phyloP scores from a whole-genome alignment of 1,140 invertebrate species.

The Drosophila gunungcola region DNA sequence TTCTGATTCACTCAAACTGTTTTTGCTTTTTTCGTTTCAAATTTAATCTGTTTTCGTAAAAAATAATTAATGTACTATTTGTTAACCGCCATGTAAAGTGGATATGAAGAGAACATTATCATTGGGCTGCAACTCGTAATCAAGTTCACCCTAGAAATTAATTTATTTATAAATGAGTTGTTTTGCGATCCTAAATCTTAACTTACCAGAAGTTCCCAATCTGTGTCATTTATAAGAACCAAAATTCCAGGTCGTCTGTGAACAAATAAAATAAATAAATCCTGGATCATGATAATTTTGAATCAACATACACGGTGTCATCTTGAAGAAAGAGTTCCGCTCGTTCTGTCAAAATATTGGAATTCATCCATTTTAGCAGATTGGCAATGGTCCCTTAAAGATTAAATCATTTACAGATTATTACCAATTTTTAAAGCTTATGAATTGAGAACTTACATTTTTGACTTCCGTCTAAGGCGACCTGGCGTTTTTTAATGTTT shows the following conservation, averaged over 20 bases:
- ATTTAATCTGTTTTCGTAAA: slow-evolving; percentile 17
- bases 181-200: too few species aligned
- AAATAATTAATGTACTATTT: slow-evolving; percentile 7
- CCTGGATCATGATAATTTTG: neutral
- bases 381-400: slow-evolving; percentile 90
- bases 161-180: neutral
- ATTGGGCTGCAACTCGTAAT: slow-evolving; percentile 86
- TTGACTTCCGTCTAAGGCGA: slow-evolving; percentile 86
- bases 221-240: slow-evolving; percentile 95
- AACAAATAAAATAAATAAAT: neutral
- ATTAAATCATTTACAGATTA: neutral
- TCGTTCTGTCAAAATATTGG: slow-evolving; percentile 93
- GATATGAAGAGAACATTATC: slow-evolving; percentile 87
- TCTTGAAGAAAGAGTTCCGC: slow-evolving; percentile 95
- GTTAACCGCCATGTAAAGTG: slow-evolving; percentile 87
- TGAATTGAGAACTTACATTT: slow-evolving; percentile 85
- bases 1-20: slow-evolving; percentile 50
- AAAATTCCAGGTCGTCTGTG: slow-evolving; percentile 94
- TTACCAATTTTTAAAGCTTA: neutral
- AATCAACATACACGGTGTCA: slow-evolving; percentile 89
- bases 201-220: slow-evolving; percentile 95
- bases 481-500: slow-evolving; percentile 90
- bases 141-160: slow-evolving; percentile 85
- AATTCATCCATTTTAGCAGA: slow-evolving; percentile 92
- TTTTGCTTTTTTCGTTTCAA: slow-evolving; percentile 11